Conservation (phyloP, 2,113 vertebrate genomes). For the Epinephelus moara region DNA sequence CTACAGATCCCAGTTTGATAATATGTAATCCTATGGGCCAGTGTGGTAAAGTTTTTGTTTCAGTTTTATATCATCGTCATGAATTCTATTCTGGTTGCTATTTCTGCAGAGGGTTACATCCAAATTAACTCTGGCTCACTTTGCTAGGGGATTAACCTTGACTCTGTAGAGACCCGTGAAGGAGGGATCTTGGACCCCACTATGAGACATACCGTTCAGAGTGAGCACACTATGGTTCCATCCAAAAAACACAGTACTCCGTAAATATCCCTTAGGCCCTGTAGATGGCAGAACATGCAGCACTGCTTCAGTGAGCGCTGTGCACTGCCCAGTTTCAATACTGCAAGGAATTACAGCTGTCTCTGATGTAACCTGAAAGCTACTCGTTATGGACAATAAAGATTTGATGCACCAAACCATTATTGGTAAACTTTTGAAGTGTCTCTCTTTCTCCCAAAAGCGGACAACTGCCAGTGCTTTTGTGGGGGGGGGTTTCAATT, state of each 20-base stretch:
- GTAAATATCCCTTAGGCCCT: neutral
- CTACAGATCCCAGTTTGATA: constrained; percentile 1
- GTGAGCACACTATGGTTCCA: too few species aligned
- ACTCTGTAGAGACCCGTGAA: neutral
- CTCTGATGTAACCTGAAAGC: neutral
- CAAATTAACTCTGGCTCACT: neutral
- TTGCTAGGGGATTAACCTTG: neutral
- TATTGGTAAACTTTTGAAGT: neutral
- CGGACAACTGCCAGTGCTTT: neutral
- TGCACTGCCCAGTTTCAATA: neutral
- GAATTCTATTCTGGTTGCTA: neutral
- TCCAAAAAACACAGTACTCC: neutral
- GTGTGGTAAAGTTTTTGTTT: neutral
- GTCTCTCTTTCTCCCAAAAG: too few species aligned
- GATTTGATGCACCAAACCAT: neutral
- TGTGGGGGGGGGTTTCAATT: neutral
- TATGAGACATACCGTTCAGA: neutral
- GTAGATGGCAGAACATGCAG: too few species aligned
- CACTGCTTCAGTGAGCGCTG: too few species aligned
- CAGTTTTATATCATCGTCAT: neutral
- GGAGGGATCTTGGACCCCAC: neutral
- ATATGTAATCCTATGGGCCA: neutral
- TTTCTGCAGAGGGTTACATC: neutral
- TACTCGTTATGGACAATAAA: neutral
- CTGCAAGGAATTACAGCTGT: too few species aligned